Evolutionary conservation across 2,113 vertebrate species (phyloP).

Genomic region (Vanacampus margaritifer): DNA sequence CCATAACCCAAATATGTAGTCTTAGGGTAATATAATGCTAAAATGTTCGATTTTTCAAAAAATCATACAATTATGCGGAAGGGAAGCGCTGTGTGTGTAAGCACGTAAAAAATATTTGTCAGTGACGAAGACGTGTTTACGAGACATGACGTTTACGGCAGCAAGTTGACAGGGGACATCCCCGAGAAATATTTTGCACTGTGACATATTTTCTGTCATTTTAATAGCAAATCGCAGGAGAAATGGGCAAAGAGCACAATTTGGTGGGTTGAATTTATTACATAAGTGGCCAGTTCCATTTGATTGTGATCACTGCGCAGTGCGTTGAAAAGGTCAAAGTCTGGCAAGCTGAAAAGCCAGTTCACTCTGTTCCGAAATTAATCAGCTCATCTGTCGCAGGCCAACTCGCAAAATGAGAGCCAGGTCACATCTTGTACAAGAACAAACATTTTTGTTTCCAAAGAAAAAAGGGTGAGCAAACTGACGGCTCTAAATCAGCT

Average conservation of each 20-base stretch:
- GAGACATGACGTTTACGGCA: neutral
- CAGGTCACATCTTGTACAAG: constrained; percentile 23
- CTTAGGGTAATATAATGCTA: no score
- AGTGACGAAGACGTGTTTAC: neutral
- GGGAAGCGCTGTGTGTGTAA: neutral
- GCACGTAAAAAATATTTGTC: neutral
- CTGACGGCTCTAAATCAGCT: constrained; percentile 30
- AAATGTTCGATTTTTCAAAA: no score
- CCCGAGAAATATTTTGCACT: no score
- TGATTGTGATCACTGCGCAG: constrained; percentile 35
- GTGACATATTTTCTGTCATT: neutral
- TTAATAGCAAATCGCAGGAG: neutral
- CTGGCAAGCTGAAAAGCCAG: constrained; percentile 37
- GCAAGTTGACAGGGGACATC: neutral
- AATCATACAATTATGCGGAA: no score
- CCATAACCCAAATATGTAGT: no score
- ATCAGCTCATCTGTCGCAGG: constrained; percentile 41
- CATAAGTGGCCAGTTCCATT: constrained; percentile 5
- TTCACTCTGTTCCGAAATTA: constrained; percentile 41
- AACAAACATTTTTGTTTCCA: neutral
- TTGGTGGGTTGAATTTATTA: neutral
- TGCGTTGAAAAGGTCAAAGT: constrained; percentile 61
- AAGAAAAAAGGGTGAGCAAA: neutral
- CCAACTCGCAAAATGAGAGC: constrained; percentile 16
- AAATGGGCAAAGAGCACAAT: neutral